phyloP scores from a whole-genome alignment of 2,888 invertebrate genomes.

The Volucella zonaria region DNA sequence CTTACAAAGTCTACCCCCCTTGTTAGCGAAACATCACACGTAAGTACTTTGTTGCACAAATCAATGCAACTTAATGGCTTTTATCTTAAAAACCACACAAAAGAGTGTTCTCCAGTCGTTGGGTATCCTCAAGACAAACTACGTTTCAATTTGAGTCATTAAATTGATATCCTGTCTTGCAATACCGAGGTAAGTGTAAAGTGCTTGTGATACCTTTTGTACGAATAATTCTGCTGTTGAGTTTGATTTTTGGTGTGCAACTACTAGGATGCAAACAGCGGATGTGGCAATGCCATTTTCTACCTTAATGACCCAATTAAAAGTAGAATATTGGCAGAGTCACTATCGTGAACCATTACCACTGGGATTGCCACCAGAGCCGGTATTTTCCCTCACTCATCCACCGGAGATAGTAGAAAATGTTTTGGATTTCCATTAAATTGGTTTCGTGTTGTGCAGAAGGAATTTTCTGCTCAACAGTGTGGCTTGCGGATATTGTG shows the following conservation, averaged over 20 bases:
- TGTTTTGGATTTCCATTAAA: slow-evolving; percentile 19
- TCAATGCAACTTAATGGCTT: slow-evolving; percentile 10
- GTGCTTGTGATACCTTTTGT: slow-evolving; percentile 2
- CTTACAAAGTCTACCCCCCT: neutral
- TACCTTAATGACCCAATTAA: slow-evolving; percentile 20
- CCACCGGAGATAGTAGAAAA: neutral
- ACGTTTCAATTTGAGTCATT: slow-evolving; percentile 4
- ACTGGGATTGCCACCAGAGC: neutral
- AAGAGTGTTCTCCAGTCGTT: neutral
- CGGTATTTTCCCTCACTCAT: too few species aligned
- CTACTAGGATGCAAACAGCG: neutral
- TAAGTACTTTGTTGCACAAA: neutral
- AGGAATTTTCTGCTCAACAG: too few species aligned
- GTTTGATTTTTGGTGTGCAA: slow-evolving; percentile 1
- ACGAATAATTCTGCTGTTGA: neutral
- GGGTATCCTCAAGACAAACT: neutral
- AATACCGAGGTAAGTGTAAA: neutral
- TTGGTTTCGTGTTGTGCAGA: slow-evolving; percentile 22
- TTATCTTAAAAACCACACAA: too few species aligned
- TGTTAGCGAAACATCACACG: slow-evolving; percentile 16
- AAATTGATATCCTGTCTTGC: neutral
- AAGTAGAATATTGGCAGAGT: slow-evolving; percentile 4
- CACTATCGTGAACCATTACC: slow-evolving; percentile 4
- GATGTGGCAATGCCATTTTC: slow-evolving; percentile 6
- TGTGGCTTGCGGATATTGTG: neutral